phyloP scores from a whole-genome alignment of 2,797 vertebrate genomes.

The Poecilia picta region DNA sequence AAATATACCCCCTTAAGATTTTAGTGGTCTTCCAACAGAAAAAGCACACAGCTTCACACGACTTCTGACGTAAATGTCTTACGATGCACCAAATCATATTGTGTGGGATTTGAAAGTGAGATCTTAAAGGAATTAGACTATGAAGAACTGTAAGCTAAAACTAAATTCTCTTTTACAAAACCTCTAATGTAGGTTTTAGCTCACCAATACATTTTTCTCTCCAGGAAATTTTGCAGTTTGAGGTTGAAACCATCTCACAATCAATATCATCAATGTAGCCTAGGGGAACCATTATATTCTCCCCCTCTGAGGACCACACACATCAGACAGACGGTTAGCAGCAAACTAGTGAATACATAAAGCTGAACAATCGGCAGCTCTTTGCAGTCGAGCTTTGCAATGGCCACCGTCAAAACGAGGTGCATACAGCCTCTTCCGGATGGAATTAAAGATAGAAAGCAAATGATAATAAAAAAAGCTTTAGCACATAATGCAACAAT shows the following conservation, averaged over 20 bases:
- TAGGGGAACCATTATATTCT: background rate
- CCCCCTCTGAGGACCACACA: background rate
- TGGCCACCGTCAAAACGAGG: background rate
- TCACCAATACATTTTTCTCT: background rate
- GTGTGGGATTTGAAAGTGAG: background rate
- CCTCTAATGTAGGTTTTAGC: background rate
- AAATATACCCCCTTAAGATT: background rate
- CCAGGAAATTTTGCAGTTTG: background rate
- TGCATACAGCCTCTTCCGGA: background rate
- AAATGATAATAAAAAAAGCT: background rate
- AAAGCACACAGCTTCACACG: background rate
- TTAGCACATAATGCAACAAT: background rate
- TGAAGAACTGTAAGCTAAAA: background rate
- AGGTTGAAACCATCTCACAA: background rate
- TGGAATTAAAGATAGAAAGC: background rate
- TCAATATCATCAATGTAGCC: background rate
- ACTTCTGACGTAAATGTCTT: background rate
- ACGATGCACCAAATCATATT: background rate
- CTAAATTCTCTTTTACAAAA: background rate
- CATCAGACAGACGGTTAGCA: conserved; percentile 14
- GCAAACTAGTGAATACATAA: background rate
- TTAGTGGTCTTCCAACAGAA: background rate
- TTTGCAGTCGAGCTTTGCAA: background rate
- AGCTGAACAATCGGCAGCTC: background rate
- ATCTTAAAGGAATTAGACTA: background rate